Conservation (phyloP, 2,888 invertebrate genomes). For the Adela reaumurella region DNA sequence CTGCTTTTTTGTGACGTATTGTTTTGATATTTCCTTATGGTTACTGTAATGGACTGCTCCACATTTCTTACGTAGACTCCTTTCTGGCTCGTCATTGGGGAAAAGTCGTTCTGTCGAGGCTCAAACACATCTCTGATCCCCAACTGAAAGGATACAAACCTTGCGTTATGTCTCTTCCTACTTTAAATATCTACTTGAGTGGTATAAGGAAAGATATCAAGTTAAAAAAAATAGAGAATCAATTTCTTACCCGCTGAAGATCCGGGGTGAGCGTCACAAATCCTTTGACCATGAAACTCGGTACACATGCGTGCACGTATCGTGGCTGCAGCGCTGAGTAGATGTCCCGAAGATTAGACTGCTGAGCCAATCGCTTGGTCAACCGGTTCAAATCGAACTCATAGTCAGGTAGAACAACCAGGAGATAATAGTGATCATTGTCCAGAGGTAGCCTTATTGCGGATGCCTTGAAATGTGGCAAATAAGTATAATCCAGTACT, state of each 20-base stretch:
- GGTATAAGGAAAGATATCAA: too few relatives aligned
- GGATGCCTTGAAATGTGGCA: constrained; percentile 67
- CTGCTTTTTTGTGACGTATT: constrained; percentile 50
- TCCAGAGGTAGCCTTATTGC: constrained; percentile 76
- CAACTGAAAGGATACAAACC: constrained; percentile 58
- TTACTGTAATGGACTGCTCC: constrained; percentile 80
- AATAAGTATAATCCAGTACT: constrained; percentile 70
- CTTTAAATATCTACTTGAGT: too few relatives aligned
- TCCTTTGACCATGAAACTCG: constrained; percentile 76
- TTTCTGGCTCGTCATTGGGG: constrained; percentile 73
- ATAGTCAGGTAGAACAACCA: constrained; percentile 69
- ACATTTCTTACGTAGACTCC: constrained; percentile 78
- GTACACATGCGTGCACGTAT: constrained; percentile 73
- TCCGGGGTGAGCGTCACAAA: constrained; percentile 77
- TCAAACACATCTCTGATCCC: constrained; percentile 78
- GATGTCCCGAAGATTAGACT: constrained; percentile 63
- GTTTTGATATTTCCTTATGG: constrained; percentile 72
- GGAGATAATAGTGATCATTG: constrained; percentile 72
- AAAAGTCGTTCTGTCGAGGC: constrained; percentile 73
- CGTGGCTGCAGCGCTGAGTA: constrained; percentile 65
- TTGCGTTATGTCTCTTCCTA: too few relatives aligned
- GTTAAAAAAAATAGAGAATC: too few relatives aligned
- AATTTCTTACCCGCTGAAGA: constrained; percentile 73
- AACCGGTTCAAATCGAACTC: constrained; percentile 60
- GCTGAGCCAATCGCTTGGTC: constrained; percentile 59